Evolutionary conservation across 2,888 invertebrate genomes (phyloP), one percentile per base, ranked within the genome.

Genomic region (Lochmaea capreae): DNA sequence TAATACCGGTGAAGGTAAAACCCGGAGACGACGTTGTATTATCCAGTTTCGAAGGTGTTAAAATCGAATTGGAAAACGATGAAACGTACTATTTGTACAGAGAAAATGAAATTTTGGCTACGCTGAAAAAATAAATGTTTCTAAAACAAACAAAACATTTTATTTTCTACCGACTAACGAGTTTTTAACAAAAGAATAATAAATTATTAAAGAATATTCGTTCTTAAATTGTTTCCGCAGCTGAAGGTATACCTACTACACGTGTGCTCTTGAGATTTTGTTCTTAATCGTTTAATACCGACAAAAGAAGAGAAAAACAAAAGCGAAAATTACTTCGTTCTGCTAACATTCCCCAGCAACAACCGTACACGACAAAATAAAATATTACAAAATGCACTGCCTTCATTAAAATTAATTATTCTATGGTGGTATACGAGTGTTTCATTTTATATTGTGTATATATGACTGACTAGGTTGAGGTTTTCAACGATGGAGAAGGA

Each of bases 11-110:
- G 3, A 58, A 70, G 54, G 57, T 69, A n/a, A 65, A 70, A 46
- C 69, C 71, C 74, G 98, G 99, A 69, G 98, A 99, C 86, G 92
- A 91, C 83, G 98, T 99, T 12, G 89, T 99, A 73, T 90, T 99
- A 67, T 98, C 99, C 0, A 98, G 99, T 88, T 99, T 95, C 87
- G 98, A 98, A 75, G 99, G 99, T 79, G 97, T 97, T 74, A 98
- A 97, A 89, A 94, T 99, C 61, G 91, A 93, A 80, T 86, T 97
- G 70, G 95, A 96, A 71, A 94, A 95, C 81, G 94, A 95, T 85
- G 90, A 92, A 84, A 97, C 97, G 85, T 95, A 94, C 85, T 94
- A 94, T 82, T 90, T 99, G 80, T 98, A 96, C 91, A 91, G 97
- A 85, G 98, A 99, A 88, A 89, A 93, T 68, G 98, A 99, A 86